Evolutionary conservation across 2,113 vertebrate species (phyloP).

Genomic region (Ursus arctos): DNA sequence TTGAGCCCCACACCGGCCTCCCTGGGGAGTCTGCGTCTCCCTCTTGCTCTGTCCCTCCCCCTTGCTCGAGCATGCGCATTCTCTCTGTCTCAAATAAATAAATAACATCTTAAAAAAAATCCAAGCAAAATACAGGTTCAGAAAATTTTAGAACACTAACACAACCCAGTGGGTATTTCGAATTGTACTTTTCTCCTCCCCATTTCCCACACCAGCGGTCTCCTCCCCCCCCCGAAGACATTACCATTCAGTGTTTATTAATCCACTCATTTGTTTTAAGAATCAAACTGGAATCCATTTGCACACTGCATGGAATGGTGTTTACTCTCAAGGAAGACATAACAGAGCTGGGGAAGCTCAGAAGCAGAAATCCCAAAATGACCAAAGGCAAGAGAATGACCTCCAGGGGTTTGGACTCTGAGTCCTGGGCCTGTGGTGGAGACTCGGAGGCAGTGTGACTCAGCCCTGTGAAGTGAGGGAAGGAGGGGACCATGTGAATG

Average conservation of each 20-base stretch:
- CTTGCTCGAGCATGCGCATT: too few species aligned
- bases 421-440: neutral
- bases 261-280: slow-evolving; percentile 20
- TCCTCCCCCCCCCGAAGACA: neutral
- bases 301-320: neutral
- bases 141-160: neutral
- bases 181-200: neutral
- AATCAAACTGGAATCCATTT: slow-evolving; percentile 10
- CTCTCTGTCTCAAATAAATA: too few species aligned
- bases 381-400: neutral
- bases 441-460: neutral
- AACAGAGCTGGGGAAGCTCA: neutral
- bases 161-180: neutral
- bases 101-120: neutral
- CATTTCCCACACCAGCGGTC: neutral
- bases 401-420: neutral
- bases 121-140: slow-evolving; percentile 7
- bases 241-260: neutral
- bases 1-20: too few species aligned
- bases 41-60: too few species aligned
- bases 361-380: slow-evolving; percentile 9
- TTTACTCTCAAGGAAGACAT: slow-evolving; percentile 1
- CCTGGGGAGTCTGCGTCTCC: too few species aligned
- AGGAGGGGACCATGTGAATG: neutral
- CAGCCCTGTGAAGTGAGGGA: neutral